phyloP scores from a whole-genome alignment of 2,888 invertebrate species.

The Boloria euphrosyne region DNA sequence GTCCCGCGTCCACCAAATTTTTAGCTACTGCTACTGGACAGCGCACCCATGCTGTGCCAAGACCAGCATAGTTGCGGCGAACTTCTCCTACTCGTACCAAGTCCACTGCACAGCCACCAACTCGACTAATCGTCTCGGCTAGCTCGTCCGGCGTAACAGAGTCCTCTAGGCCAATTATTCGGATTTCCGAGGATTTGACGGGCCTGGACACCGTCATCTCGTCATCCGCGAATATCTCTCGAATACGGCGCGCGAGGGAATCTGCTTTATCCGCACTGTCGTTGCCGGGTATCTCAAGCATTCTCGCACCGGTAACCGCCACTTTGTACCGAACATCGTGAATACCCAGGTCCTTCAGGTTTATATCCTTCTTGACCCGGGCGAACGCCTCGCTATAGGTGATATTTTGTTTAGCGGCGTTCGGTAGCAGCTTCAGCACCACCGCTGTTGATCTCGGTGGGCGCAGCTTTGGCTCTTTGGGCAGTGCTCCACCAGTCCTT shows the following conservation, averaged over 20 bases:
- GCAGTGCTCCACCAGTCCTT: background rate
- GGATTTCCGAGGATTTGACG: background rate
- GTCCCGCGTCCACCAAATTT: background rate
- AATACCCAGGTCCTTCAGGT: background rate
- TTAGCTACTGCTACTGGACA: background rate
- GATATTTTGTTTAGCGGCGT: background rate
- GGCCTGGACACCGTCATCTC: background rate
- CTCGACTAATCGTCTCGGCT: background rate
- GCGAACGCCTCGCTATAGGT: background rate
- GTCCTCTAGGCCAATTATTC: background rate
- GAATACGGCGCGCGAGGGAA: background rate
- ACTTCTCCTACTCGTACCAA: background rate
- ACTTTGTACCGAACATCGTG: background rate
- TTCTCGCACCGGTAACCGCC: background rate
- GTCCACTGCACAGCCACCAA: background rate
- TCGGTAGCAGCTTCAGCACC: background rate
- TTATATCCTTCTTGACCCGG: background rate
- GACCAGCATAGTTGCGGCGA: background rate
- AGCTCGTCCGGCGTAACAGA: background rate
- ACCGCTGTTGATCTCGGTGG: background rate
- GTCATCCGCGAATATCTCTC: background rate
- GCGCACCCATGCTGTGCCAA: background rate
- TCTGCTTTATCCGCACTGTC: background rate
- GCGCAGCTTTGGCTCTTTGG: background rate
- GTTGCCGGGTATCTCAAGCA: background rate